These are phyloP conservation scores for Drosophila tsacasi DNA, from an alignment of 1,140 invertebrate genomes.

Conservation along the genomic window DNA sequence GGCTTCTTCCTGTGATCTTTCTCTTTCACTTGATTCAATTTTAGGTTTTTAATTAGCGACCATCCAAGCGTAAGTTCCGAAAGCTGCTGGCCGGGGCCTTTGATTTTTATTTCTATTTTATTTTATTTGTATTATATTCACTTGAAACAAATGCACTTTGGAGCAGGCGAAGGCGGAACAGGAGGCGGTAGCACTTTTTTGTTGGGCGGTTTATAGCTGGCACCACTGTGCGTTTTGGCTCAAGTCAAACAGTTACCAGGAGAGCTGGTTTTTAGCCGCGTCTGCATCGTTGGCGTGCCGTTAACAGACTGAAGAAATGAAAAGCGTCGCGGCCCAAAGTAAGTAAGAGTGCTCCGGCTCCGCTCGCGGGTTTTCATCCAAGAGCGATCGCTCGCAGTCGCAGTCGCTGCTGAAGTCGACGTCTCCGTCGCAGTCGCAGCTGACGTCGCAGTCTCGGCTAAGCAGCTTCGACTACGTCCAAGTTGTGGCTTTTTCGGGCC, in stretches of 20 bases:
- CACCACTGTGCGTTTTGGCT: constrained; percentile 66
- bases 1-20: constrained; percentile 23
- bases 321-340: constrained; percentile 79
- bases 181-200: constrained; percentile 1
- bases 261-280: constrained; percentile 65
- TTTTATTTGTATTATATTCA: constrained; percentile 11
- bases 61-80: constrained; percentile 24
- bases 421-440: background rate
- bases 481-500: constrained; percentile 29
- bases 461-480: constrained; percentile 25
- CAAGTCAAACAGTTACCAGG: constrained; percentile 36
- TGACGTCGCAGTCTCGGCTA: background rate
- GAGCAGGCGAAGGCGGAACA: constrained; percentile 3
- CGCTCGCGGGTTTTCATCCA: constrained; percentile 53
- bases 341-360: constrained; percentile 75
- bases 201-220: background rate
- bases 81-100: background rate
- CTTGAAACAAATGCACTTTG: constrained; percentile 25
- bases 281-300: constrained; percentile 84
- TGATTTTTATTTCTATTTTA: background rate
- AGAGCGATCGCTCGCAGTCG: constrained; percentile 6
- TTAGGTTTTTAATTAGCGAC: constrained; percentile 19
- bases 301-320: constrained; percentile 85
- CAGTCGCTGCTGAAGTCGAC: background rate
- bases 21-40: constrained; percentile 44